phyloP scores from a whole-genome alignment of 1,140 invertebrate species.

The Heliconius himera region DNA sequence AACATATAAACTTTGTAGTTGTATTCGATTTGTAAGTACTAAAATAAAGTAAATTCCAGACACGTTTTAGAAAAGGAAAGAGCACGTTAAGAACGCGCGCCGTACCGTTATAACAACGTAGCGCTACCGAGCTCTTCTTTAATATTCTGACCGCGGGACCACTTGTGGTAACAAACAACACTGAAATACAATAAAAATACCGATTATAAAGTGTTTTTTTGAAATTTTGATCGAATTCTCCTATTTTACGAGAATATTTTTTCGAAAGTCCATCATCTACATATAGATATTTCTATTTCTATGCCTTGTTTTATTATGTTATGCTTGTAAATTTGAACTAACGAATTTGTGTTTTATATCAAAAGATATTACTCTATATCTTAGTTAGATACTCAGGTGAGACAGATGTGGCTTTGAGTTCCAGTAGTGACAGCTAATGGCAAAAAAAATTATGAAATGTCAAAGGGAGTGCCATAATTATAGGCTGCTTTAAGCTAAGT shows the following conservation, averaged over 20 bases:
- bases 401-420: too few relatives aligned
- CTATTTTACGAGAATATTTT: not conserved
- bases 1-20: too few relatives aligned
- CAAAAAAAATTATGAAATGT: too few relatives aligned
- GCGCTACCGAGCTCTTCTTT: conserved; percentile 29
- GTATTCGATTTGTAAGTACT: not conserved
- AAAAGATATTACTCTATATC: too few relatives aligned
- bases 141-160: conserved; percentile 21
- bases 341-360: too few relatives aligned
- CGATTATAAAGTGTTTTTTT: not conserved
- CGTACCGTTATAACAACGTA: conserved; percentile 33
- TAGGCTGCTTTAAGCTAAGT: too few relatives aligned
- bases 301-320: too few relatives aligned
- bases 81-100: conserved; percentile 20
- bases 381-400: too few relatives aligned
- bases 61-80: conserved; percentile 37
- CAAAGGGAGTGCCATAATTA: too few relatives aligned
- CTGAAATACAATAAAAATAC: not conserved
- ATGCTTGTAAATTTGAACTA: too few relatives aligned
- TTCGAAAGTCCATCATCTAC: not conserved
- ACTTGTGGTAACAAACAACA: conserved; percentile 1
- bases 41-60: conserved; percentile 26
- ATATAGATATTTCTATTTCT: not conserved
- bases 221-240: not conserved
- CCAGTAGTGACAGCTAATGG: too few relatives aligned